Percentiles rank a stretch among this genome's conserved stretches.
These are phyloP conservation scores for Ophiothrix spiculata DNA, from an alignment of 35 echinoderm and acorn worm species.

Conservation along the genomic window DNA sequence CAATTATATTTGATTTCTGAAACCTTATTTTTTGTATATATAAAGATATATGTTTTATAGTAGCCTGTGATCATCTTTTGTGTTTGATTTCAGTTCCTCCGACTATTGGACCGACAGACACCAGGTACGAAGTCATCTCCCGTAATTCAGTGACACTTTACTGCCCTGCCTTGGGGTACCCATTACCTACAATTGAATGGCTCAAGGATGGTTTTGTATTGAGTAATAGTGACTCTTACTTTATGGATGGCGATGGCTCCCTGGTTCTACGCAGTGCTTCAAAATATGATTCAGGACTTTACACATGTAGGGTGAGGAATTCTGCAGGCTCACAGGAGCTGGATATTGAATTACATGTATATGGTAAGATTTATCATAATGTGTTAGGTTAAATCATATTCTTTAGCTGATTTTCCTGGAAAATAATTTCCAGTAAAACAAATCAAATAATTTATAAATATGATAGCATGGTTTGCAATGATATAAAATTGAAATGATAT, in stretches of 20 bases:
- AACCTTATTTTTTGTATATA: too few species aligned
- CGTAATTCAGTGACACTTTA: slow-evolving; percentile 43
- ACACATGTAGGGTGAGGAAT: slow-evolving; percentile 71
- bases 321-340: slow-evolving; percentile 51
- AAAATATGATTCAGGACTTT: slow-evolving; percentile 59
- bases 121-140: slow-evolving; percentile 49
- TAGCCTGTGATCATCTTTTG: too few species aligned
- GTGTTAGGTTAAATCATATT: neutral
- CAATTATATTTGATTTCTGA: too few species aligned
- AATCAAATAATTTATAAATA: too few species aligned
- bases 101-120: slow-evolving; percentile 21
- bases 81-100: slow-evolving; percentile 65
- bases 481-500: too few species aligned
- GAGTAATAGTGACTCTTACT: slow-evolving; percentile 51
- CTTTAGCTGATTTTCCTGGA: neutral
- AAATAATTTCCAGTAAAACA: too few species aligned
- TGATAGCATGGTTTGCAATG: too few species aligned
- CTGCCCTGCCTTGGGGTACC: slow-evolving; percentile 67
- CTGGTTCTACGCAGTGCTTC: slow-evolving; percentile 52
- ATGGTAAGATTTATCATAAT: slow-evolving; percentile 77
- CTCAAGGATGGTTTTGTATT: slow-evolving; percentile 62
- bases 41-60: too few species aligned
- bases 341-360: slow-evolving; percentile 59
- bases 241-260: slow-evolving; percentile 30
- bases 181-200: slow-evolving; percentile 70